A percentile compares a stretch with the other conserved stretches of the same genome.
phyloP scores from a whole-genome alignment of 1,140 invertebrate genomes.

The Drosophila hydei region DNA sequence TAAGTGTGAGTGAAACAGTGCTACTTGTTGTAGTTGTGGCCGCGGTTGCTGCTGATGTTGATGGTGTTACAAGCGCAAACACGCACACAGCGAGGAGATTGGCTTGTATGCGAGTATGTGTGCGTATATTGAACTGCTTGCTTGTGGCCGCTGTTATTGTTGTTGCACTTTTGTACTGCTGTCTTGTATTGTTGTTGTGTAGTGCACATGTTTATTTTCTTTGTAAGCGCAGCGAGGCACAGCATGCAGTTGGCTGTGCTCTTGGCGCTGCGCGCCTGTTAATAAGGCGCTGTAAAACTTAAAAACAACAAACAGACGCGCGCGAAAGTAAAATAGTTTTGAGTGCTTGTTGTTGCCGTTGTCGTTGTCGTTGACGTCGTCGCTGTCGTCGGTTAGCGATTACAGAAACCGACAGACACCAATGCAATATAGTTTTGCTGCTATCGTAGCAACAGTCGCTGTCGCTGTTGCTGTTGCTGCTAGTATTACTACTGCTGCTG shows the following conservation, averaged over 20 bases:
- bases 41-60: constrained; percentile 12
- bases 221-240: constrained; percentile 58
- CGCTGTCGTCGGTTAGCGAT: constrained; percentile 29
- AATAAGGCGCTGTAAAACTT: constrained; percentile 81
- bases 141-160: constrained; percentile 42
- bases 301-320: constrained; percentile 80
- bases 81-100: constrained; percentile 34
- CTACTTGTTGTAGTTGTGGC: neutral
- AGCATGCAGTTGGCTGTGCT: constrained; percentile 63
- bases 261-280: constrained; percentile 71
- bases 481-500: constrained; percentile 7
- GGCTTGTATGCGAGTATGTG: constrained; percentile 19
- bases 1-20: constrained; percentile 54
- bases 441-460: constrained; percentile 26
- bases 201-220: constrained; percentile 58
- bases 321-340: constrained; percentile 60
- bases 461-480: constrained; percentile 1
- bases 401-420: constrained; percentile 28
- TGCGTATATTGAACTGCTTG: constrained; percentile 63
- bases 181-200: constrained; percentile 36
- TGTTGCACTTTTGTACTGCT: constrained; percentile 30
- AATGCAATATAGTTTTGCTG: constrained; percentile 45
- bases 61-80: constrained; percentile 61
- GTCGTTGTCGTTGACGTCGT: neutral
- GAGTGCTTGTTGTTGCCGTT: constrained; percentile 18